A percentile compares a stretch with the other conserved stretches of the same genome.
These are phyloP conservation scores for Triplophysa siluroides DNA, from an alignment of 2,113 vertebrate species.

Conservation along the genomic window DNA sequence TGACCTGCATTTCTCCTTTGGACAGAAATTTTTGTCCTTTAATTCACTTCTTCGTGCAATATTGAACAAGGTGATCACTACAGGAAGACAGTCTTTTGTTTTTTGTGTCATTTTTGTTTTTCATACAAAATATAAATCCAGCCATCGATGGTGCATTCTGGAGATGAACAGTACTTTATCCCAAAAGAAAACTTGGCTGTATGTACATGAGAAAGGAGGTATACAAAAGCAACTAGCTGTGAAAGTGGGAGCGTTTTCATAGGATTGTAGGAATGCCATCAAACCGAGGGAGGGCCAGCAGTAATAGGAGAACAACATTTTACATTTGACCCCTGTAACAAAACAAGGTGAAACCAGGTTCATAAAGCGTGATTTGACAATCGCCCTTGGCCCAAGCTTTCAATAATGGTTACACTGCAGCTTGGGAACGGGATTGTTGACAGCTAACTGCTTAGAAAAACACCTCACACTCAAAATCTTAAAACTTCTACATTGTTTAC, in stretches of 20 bases:
- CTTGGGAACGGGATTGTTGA: background rate
- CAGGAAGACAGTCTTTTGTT: slow-evolving; percentile 57
- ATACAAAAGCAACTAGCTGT: background rate
- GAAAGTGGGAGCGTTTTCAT: background rate
- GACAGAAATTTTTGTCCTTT: slow-evolving; percentile 49
- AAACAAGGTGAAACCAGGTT: background rate
- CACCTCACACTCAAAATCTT: background rate
- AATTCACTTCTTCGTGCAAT: slow-evolving; percentile 66
- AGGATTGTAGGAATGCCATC: background rate
- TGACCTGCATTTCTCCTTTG: slow-evolving; percentile 21
- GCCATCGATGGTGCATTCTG: slow-evolving; percentile 65
- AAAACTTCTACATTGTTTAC: background rate
- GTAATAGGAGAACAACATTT: background rate
- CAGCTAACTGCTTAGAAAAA: background rate
- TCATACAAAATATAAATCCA: slow-evolving; percentile 69
- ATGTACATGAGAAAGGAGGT: slow-evolving; percentile 62
- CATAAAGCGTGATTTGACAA: slow-evolving; percentile 9
- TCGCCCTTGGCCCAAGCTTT: background rate
- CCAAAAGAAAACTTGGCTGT: slow-evolving; percentile 51
- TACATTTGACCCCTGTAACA: background rate
- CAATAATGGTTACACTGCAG: background rate
- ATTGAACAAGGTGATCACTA: slow-evolving; percentile 64
- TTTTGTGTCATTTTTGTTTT: slow-evolving; percentile 59
- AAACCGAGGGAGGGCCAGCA: background rate
- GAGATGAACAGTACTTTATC: slow-evolving; percentile 64